A percentile compares a stretch with the other conserved stretches of the same genome.
Conservation (phyloP, 2,797 vertebrate species). For the Menidia menidia region DNA sequence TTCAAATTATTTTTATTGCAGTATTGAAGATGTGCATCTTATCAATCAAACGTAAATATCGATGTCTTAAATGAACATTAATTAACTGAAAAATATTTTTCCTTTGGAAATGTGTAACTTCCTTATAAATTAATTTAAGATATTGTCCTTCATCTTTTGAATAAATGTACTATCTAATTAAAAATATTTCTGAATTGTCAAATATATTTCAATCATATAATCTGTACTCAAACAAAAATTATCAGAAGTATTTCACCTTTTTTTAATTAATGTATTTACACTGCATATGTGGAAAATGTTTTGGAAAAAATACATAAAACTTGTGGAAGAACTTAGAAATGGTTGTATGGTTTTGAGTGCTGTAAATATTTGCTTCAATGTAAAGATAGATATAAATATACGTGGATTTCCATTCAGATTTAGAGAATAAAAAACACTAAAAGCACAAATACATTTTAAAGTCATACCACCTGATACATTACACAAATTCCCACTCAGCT, state of each 20-base stretch:
- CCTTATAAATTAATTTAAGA: too few species aligned
- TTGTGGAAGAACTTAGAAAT: background rate
- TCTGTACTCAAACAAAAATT: background rate
- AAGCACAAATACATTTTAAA: constrained; percentile 9
- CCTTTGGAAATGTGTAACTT: background rate
- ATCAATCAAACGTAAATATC: background rate
- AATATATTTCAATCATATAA: constrained; percentile 1
- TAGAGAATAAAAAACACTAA: background rate
- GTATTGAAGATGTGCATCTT: background rate
- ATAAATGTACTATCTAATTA: background rate
- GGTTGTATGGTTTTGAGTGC: background rate
- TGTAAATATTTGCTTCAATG: constrained; percentile 15
- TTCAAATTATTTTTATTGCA: constrained; percentile 2
- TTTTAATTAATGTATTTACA: constrained; percentile 13
- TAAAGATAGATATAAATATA: background rate
- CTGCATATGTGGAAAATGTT: constrained; percentile 9
- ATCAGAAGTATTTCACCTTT: background rate
- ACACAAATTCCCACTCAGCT: constrained; percentile 16
- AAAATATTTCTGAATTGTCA: background rate
- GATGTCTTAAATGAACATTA: background rate
- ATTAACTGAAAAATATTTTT: background rate
- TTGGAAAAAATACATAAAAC: background rate
- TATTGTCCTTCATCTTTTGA: background rate
- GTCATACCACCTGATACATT: background rate
- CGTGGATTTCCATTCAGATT: background rate